A percentile compares a stretch with the other conserved stretches of the same genome.
phyloP scores from a whole-genome alignment of 2,888 invertebrate genomes.

The Mythimna vitellina region DNA sequence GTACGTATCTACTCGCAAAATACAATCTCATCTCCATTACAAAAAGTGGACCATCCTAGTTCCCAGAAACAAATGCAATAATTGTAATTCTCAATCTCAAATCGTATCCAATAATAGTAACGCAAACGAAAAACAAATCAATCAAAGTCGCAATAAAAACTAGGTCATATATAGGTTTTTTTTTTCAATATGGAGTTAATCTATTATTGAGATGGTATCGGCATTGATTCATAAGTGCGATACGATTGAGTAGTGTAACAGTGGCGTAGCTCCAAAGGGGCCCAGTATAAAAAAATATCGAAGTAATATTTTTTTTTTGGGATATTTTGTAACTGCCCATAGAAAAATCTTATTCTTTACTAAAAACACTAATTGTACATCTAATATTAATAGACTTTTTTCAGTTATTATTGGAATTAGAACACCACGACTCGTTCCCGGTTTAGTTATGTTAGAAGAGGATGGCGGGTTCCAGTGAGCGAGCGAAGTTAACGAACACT shows the following conservation, averaged over 20 bases:
- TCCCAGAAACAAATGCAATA: slow-evolving; percentile 36
- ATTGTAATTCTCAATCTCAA: slow-evolving; percentile 31
- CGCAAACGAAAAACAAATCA: slow-evolving; percentile 47
- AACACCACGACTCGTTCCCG: too few species aligned
- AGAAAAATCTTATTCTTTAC: too few species aligned
- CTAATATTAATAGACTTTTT: too few species aligned
- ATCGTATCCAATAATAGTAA: slow-evolving; percentile 31
- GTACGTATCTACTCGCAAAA: background rate
- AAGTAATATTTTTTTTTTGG: too few species aligned
- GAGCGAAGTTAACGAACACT: too few species aligned
- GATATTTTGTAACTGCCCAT: too few species aligned
- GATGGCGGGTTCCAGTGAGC: too few species aligned
- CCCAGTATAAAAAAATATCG: too few species aligned
- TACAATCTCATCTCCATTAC: background rate
- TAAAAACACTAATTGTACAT: too few species aligned
- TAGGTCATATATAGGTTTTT: slow-evolving; percentile 38
- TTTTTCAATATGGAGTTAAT: slow-evolving; percentile 50
- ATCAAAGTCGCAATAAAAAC: slow-evolving; percentile 54
- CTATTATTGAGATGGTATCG: slow-evolving; percentile 62
- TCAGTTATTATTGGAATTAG: too few species aligned
- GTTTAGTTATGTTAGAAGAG: too few species aligned
- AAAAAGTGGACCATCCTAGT: slow-evolving; percentile 29
- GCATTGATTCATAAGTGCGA: slow-evolving; percentile 44
- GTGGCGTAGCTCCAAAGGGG: too few species aligned
- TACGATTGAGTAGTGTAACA: slow-evolving; percentile 35